Evolutionary conservation across 2,797 vertebrate genomes (phyloP), one percentile per base, ranked within the genome.

Genomic region (Amazona ochrocephala): DNA sequence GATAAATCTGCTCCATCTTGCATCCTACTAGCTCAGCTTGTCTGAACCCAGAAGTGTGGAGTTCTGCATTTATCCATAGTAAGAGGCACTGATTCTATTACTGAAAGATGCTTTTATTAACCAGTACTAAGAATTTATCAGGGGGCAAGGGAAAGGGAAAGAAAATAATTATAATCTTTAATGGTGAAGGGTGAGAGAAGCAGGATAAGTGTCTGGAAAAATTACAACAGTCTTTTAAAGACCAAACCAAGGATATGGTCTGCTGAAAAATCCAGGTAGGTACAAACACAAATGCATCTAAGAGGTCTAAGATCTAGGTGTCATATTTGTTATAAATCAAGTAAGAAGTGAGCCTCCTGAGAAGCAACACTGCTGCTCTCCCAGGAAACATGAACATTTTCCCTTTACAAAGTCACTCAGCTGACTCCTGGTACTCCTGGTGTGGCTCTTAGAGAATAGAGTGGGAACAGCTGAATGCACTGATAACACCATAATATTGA

Each of bases 401-500:
- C 62, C 24, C 65, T 32, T 27, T 54, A 37, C 53, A 12, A 75
- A 87, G 16, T 74, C 61, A 58, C 29, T 15, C 0, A 11, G 24
- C 34, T 86, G 75, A 77, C n/a, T n/a, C n/a, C n/a, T n/a, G n/a
- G 60, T 60, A 29, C 34, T 66, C 23, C 23, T 48, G 39, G 20
- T 45, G 29, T 9, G 58, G 39, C 32, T 75, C 24, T 90, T 41
- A 11, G 13, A 71, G 32, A 90, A 44, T 14, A 29, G 42, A 68
- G 39, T 30, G 13, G 26, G 24, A 90, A 62, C 48, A 81, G 23
- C 26, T 44, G 56, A 64, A 86, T 0, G 2, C 53, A 53, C 48
- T n/a, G 73, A 44, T 76, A 72, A 50, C 29, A 86, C 48, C 79
- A 16, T 87, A 91, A 39, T 47, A 86, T 72, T 39, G 84, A 94